These are phyloP conservation scores for Anthophora plumipes DNA, from an alignment of 2,888 invertebrate species.

Conservation along the genomic window DNA sequence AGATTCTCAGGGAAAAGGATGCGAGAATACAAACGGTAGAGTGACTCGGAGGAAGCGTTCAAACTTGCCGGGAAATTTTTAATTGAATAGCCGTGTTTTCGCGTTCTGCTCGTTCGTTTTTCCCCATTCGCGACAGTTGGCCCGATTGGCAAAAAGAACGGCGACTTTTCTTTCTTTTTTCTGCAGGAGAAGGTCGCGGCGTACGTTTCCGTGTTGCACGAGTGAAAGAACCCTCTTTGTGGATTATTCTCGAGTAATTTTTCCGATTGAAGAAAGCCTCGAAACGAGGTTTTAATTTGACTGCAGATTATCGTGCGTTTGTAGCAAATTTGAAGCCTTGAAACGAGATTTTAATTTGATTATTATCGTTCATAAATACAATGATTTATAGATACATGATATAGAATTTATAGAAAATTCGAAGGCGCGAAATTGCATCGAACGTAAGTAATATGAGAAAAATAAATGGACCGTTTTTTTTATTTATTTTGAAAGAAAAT, in stretches of 20 bases:
- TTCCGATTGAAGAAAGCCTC: constrained; percentile 11
- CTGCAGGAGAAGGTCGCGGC: not conserved
- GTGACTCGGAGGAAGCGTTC: not conserved
- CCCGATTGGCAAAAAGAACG: not conserved
- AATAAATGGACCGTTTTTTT: no score
- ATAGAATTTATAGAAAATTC: no score
- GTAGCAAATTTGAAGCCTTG: no score
- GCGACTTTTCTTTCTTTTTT: not conserved
- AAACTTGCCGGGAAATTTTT: constrained; percentile 9
- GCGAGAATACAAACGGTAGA: not conserved
- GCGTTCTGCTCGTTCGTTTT: not conserved
- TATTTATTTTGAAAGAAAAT: no score
- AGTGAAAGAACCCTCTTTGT: not conserved
- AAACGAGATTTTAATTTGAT: no score
- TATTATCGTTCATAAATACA: no score
- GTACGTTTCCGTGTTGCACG: not conserved
- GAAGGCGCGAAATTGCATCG: no score
- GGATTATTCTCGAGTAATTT: constrained; percentile 3
- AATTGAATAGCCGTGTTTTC: not conserved
- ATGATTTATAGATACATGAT: no score
- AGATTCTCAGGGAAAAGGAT: not conserved
- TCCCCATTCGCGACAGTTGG: not conserved
- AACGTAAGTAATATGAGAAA: no score
- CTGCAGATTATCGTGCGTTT: no score
- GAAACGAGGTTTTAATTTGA: no score